phyloP scores from a whole-genome alignment of 2,888 invertebrate genomes.

The Myopa tessellatipennis region DNA sequence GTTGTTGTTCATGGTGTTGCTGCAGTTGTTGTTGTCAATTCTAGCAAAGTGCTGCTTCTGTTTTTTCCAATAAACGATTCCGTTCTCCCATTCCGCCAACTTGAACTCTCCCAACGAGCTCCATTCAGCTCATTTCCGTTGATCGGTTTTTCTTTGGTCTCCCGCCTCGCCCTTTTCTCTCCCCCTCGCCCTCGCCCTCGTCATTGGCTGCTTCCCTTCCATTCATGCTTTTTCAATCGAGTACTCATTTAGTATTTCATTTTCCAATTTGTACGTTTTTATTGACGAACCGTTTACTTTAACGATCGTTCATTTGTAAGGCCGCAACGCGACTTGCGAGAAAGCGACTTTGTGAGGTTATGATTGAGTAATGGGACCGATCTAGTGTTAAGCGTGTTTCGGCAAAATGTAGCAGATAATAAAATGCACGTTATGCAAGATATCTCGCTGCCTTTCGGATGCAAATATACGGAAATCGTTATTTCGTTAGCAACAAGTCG shows the following conservation, averaged over 20 bases:
- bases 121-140: not conserved
- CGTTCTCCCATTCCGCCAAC: too few relatives aligned
- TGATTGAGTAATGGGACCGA: not conserved
- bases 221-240: not conserved
- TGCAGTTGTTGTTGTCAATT: not conserved
- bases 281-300: constrained; percentile 6
- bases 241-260: not conserved
- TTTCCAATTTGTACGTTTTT: constrained; percentile 12
- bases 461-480: constrained; percentile 33
- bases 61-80: not conserved
- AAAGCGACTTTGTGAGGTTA: not conserved
- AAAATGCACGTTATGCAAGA: constrained; percentile 31
- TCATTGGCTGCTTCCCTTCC: not conserved
- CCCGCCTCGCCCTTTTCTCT: not conserved
- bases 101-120: not conserved
- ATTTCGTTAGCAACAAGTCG: not conserved
- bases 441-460: constrained; percentile 1
- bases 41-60: not conserved
- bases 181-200: not conserved
- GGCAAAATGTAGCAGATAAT: not conserved
- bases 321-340: not conserved
- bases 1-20: not conserved
- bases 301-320: constrained; percentile 18
- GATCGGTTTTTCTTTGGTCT: not conserved
- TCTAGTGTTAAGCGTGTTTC: not conserved